Conservation (phyloP, 1,140 invertebrate genomes). For the Drosophila sp. region DNA sequence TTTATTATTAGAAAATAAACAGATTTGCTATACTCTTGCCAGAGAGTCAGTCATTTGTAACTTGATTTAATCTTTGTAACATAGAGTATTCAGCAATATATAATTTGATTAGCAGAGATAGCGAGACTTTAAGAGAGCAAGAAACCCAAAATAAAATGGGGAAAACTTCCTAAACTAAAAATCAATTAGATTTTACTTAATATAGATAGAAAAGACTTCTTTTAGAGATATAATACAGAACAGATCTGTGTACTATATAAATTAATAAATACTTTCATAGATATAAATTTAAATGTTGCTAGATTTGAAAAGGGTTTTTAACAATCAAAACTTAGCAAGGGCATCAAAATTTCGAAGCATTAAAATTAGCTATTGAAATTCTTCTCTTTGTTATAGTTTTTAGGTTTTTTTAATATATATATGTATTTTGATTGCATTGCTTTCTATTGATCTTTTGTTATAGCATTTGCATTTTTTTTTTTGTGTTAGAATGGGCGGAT, state of each 20-base stretch:
- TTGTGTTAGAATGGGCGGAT: conserved; percentile 25
- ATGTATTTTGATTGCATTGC: conserved; percentile 12
- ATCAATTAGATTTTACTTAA: too few species aligned
- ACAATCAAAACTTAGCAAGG: background rate
- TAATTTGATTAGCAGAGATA: too few species aligned
- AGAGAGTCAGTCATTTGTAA: background rate
- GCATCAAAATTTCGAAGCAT: background rate
- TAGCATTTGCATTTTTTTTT: conserved; percentile 50
- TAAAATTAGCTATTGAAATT: background rate
- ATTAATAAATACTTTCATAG: too few species aligned
- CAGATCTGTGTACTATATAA: too few species aligned
- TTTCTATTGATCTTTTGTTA: conserved; percentile 43
- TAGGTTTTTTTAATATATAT: conserved; percentile 19
- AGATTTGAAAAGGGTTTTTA: too few species aligned
- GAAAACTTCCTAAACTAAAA: too few species aligned
- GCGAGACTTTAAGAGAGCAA: too few species aligned
- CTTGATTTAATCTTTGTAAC: background rate
- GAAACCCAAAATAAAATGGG: too few species aligned
- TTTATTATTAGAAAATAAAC: conserved; percentile 71
- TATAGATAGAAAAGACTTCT: too few species aligned
- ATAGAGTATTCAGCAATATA: background rate
- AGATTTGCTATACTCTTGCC: background rate
- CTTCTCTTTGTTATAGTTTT: conserved; percentile 26
- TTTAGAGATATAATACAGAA: too few species aligned
- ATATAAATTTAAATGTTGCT: too few species aligned